Percentiles rank a stretch among this genome's conserved stretches.
These are phyloP conservation scores for Cloeon dipterum DNA, from an alignment of 2,888 invertebrate genomes.

Conservation along the genomic window DNA sequence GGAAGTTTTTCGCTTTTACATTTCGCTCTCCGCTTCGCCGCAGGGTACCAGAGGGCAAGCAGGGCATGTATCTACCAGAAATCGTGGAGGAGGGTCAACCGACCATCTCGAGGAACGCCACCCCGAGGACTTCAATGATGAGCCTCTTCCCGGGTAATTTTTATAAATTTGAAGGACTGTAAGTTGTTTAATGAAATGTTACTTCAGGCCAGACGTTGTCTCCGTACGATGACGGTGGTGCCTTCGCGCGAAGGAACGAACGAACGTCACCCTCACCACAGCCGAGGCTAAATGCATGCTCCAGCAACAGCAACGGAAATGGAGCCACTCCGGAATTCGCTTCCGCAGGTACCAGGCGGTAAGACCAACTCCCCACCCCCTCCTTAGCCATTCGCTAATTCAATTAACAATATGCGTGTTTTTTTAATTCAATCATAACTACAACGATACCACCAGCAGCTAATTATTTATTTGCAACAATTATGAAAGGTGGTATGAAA, in stretches of 20 bases:
- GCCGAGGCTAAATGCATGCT: too few species aligned
- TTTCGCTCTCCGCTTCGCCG: constrained; percentile 3
- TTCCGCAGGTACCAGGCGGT: constrained; percentile 2
- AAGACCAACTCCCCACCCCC: background rate
- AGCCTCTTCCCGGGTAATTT: background rate
- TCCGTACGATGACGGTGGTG: background rate
- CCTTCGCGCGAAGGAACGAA: background rate
- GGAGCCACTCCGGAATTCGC: too few species aligned
- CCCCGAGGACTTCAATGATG: background rate
- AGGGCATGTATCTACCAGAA: constrained; percentile 27
- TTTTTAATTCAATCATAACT: too few species aligned
- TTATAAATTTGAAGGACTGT: too few species aligned
- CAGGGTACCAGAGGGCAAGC: constrained; percentile 28
- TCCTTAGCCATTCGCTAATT: too few species aligned
- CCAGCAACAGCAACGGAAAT: too few species aligned
- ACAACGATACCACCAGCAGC: too few species aligned
- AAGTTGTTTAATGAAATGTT: background rate
- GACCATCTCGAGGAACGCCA: background rate
- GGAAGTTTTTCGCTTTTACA: background rate
- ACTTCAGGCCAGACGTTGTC: background rate
- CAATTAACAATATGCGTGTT: too few species aligned
- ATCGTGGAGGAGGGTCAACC: constrained; percentile 22
- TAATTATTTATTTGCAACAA: too few species aligned
- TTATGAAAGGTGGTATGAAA: too few species aligned
- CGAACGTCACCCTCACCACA: background rate